Evolutionary conservation across 2,888 invertebrate species (phyloP).

Genomic region (Cylindroiulus punctatus): DNA sequence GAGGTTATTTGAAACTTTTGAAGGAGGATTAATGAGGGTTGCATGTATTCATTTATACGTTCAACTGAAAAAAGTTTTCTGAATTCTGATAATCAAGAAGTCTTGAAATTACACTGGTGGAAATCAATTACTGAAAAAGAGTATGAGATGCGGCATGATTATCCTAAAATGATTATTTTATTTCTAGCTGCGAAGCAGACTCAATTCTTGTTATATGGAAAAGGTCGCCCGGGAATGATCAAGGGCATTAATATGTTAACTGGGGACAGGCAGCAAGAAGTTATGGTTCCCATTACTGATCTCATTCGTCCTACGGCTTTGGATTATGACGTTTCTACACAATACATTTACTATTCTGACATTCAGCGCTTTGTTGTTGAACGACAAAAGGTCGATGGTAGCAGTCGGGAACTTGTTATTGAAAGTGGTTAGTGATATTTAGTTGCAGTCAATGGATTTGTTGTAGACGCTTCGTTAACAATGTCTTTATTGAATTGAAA

Average conservation of each 20-base stretch:
- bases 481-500: neutral
- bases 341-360: conserved; percentile 75
- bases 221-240: conserved; percentile 77
- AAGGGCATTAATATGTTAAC: conserved; percentile 71
- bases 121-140: too few relatives aligned
- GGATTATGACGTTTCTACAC: conserved; percentile 74
- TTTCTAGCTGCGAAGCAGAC: conserved; percentile 70
- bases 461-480: neutral
- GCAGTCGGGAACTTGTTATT: conserved; percentile 71
- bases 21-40: neutral
- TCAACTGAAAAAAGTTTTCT: too few relatives aligned
- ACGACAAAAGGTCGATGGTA: conserved; percentile 74
- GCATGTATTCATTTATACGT: too few relatives aligned
- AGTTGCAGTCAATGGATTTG: neutral
- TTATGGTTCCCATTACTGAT: conserved; percentile 77
- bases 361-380: conserved; percentile 72
- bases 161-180: neutral
- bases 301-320: conserved; percentile 75
- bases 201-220: conserved; percentile 75
- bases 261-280: conserved; percentile 66
- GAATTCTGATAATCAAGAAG: too few relatives aligned
- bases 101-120: too few relatives aligned
- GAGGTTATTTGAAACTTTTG: neutral
- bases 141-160: too few relatives aligned
- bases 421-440: conserved; percentile 66